These are phyloP conservation scores for Scolopax mira DNA, from an alignment of 2,113 vertebrate genomes.

Conservation along the genomic window DNA sequence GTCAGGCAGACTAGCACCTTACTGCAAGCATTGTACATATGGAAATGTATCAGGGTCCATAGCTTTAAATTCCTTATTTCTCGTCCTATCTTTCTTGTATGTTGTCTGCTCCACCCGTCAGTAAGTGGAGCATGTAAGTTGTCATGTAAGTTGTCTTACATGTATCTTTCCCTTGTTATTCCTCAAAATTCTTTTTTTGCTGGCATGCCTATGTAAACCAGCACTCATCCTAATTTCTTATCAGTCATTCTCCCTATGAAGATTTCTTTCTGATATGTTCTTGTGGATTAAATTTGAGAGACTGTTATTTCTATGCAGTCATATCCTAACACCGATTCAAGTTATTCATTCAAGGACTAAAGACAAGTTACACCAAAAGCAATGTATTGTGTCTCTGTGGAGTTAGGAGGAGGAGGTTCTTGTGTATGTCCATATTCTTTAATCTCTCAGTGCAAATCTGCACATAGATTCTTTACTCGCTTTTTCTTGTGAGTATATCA, in stretches of 20 bases:
- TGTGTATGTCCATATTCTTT: fast-evolving
- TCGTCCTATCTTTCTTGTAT: neutral
- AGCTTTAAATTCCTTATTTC: neutral
- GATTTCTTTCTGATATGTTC: neutral
- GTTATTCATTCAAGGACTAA: neutral
- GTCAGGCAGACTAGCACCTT: neutral
- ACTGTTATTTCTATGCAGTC: neutral
- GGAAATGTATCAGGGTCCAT: neutral
- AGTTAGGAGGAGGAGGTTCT: neutral
- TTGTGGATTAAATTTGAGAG: neutral
- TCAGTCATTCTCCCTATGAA: neutral
- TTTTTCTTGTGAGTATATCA: neutral
- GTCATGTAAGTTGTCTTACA: neutral
- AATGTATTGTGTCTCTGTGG: neutral
- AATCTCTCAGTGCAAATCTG: neutral
- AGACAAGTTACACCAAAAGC: neutral
- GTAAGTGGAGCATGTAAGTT: too few species aligned
- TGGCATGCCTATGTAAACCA: neutral
- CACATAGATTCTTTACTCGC: neutral
- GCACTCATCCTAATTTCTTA: neutral
- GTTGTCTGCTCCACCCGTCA: neutral
- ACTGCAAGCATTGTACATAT: neutral
- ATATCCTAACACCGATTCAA: neutral
- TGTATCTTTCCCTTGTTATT: neutral
- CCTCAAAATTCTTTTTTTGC: neutral